Evolutionary conservation across 2,888 invertebrate species (phyloP), one percentile per base, ranked within the genome.

Genomic region (Heliconius ismenius): DNA sequence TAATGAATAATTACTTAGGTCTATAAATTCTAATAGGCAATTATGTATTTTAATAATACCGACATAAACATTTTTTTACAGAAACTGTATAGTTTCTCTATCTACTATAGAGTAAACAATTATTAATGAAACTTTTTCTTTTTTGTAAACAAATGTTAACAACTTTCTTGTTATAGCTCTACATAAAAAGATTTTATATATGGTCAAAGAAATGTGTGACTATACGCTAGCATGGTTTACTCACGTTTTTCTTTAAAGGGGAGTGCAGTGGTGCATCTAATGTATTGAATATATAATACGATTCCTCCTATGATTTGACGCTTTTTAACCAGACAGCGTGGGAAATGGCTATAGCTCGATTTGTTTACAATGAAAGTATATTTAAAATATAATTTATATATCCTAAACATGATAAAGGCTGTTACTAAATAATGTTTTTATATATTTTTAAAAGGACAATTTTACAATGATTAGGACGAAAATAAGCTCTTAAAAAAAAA

Each of bases 221-320:
- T 83, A 78, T 81, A 77, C 81, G 77, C 83, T 77, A 80, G 85
- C 86, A 85, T 83, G 83, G 82, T 87, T 87, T 87, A 86, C 88
- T 90, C 90, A 90, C 89, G 90, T 91, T 91, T 91, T 92, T 91
- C 81, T 85, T 75, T 65, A 60, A 75, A 81, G 79, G 88, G 91
- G 91, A 85, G 89, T 82, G 89, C 93, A 92, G 87, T 90, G 92
- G 88, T 87, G 92, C 93, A 89, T 88, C 84, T 83, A 84, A 90
- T 85, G 87, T 90, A 92, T 90, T 90, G 91, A 91, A 92, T 91
- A 88, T 87, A 86, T 90, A 88, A 88, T 87, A 72, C 85, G 54
- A 76, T 72, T 70, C 65, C 89, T 90, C 90, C 88, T 85, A 86
- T 88, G 88, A 93, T 92, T 93, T 91, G 90, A 89, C 88, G 93